A percentile compares a stretch with the other conserved stretches of the same genome.
phyloP scores from a whole-genome alignment of 2,113 vertebrate species.

The Formicarius rufipectus region DNA sequence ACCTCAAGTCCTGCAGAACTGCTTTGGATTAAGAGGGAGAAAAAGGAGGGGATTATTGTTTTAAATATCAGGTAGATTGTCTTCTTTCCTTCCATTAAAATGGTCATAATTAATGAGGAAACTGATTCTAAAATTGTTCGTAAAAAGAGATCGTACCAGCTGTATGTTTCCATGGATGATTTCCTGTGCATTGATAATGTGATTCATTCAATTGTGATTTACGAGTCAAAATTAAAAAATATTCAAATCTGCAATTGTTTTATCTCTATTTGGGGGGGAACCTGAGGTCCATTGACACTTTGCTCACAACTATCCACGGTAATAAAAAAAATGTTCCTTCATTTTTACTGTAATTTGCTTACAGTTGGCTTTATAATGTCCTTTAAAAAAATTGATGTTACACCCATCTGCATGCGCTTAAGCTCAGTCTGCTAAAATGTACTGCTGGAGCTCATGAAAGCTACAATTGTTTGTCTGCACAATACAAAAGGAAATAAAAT shows the following conservation, averaged over 20 bases:
- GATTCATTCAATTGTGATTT: neutral
- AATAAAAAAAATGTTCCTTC: neutral
- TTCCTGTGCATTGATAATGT: neutral
- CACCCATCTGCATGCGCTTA: neutral
- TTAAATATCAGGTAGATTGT: neutral
- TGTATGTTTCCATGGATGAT: neutral
- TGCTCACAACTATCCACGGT: neutral
- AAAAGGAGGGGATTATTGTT: neutral
- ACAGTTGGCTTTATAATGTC: neutral
- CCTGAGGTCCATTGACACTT: neutral
- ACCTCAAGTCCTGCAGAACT: neutral
- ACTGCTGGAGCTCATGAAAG: constrained; percentile 27
- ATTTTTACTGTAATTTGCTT: neutral
- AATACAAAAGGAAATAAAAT: constrained; percentile 47
- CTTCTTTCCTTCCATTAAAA: neutral
- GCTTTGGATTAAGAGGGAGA: neutral
- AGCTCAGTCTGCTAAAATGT: neutral
- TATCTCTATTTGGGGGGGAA: neutral
- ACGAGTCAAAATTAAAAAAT: neutral
- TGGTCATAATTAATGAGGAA: neutral
- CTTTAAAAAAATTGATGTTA: neutral
- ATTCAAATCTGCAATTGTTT: neutral
- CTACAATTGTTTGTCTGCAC: constrained; percentile 10
- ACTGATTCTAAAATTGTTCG: neutral
- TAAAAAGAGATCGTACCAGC: neutral